Base-by-base conservation (phyloP, 2,113 vertebrate genomes). In the Actenoides hombroni region DNA sequence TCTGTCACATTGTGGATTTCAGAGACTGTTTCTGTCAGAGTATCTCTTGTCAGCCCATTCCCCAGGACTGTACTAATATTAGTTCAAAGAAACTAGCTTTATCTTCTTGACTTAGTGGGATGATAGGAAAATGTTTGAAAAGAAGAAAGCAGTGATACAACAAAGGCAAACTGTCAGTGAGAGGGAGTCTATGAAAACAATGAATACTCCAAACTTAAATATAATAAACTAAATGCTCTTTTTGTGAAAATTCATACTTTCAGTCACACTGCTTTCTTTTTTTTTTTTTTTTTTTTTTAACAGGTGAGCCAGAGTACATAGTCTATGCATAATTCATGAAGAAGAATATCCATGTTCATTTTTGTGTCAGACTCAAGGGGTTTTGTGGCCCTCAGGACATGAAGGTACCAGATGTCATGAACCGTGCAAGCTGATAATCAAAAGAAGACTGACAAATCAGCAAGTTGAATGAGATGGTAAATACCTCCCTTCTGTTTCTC, bases 1-100 rank as follows among this genome's bases (percentile, higher is more conserved):
- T 92, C 61, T 90, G 49, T 53, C 31, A 77, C 26, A 61, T 3
- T 63, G 53, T 78, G 64, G 53, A 91, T 76, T 95, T 88, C 79
- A 90, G 71, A 80, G 49, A n/a, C 46, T 46, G 4, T 39, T 69
- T 85, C 69, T 95, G 59, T 83, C 60, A 77, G 46, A 80, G 42
- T 53, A 40, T 61, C 49, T 92, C 74, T 67, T 81, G 70, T 64
- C 84, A 96, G 77, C 26, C 70, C 61, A 31, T 90, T 93, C 87
- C 81, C 67, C 11, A 83, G 53, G 79, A 97, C 54, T 63, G 46
- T 53, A 90, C 49, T 83, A 91, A 95, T 88, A 90, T 88, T 91
- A 94, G 71, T 86, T 97, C 89, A 95, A 94, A 94, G 86, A 80
- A 92, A 83, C 78, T 49, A 83, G 18, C 73, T 90, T 93, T 68